phyloP scores from a whole-genome alignment of 2,888 invertebrate species.

The Parthenolecanium corni region DNA sequence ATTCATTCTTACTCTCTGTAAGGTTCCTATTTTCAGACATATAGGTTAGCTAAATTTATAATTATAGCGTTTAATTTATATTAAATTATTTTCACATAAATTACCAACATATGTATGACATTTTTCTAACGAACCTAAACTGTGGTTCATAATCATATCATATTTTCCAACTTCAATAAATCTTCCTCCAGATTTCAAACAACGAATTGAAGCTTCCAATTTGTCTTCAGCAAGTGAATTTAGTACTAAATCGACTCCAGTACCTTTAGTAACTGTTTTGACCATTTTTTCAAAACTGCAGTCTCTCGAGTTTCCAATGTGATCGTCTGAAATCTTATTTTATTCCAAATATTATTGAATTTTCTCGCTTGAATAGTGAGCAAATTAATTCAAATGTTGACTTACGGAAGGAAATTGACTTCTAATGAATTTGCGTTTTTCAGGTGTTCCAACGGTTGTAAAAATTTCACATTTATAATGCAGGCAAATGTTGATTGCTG shows the following conservation, averaged over 20 bases:
- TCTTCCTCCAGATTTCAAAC: constrained; percentile 49
- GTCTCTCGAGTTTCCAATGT: constrained; percentile 80
- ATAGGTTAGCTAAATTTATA: too few relatives aligned
- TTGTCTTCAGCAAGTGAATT: constrained; percentile 91
- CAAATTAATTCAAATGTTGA: background rate
- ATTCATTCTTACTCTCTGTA: too few relatives aligned
- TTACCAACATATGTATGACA: background rate
- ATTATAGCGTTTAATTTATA: background rate
- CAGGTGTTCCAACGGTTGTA: constrained; percentile 56
- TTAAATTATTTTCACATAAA: background rate
- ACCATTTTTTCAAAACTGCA: constrained; percentile 78
- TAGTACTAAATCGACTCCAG: constrained; percentile 78
- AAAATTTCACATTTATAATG: constrained; percentile 52
- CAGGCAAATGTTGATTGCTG: constrained; percentile 61
- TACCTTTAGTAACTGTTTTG: constrained; percentile 62
- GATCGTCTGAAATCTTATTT: constrained; percentile 46
- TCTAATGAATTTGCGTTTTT: constrained; percentile 52
- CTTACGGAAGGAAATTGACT: constrained; percentile 44
- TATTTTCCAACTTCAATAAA: constrained; percentile 62
- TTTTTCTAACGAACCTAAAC: background rate
- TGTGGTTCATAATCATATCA: background rate
- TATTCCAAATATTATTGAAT: too few relatives aligned
- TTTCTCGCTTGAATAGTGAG: background rate
- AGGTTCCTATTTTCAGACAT: too few relatives aligned
- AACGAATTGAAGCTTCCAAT: constrained; percentile 55